A percentile compares a stretch with the other conserved stretches of the same genome.
These are phyloP conservation scores for Lithophane socia DNA, from an alignment of 2,888 invertebrate genomes.

Conservation along the genomic window DNA sequence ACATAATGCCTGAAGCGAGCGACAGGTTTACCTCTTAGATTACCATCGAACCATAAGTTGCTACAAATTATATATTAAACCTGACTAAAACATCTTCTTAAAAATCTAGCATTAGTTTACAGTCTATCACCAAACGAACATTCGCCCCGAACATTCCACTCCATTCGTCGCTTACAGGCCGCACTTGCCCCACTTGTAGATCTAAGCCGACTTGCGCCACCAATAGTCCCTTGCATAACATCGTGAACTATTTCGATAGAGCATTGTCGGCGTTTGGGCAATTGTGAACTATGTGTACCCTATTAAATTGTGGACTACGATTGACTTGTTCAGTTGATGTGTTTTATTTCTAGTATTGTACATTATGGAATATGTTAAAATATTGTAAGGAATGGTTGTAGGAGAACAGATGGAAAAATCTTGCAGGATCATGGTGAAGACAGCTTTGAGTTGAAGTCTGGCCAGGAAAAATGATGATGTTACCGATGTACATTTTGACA, in stretches of 20 bases:
- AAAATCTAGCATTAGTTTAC: not conserved
- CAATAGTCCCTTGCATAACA: slow-evolving; percentile 82
- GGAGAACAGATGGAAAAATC: not conserved
- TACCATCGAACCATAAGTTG: not conserved
- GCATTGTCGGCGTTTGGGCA: slow-evolving; percentile 74
- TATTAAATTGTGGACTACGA: slow-evolving; percentile 54
- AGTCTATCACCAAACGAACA: slow-evolving; percentile 22
- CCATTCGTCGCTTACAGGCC: slow-evolving; percentile 74
- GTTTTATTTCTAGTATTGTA: slow-evolving; percentile 8
- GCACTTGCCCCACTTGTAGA: slow-evolving; percentile 83
- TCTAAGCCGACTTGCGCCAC: slow-evolving; percentile 85
- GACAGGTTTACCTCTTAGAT: not conserved
- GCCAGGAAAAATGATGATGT: not conserved
- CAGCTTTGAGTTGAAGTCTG: not conserved
- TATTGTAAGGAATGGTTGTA: not conserved
- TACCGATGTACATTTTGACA: too few relatives aligned
- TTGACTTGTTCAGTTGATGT: slow-evolving; percentile 28
- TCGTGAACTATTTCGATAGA: slow-evolving; percentile 85
- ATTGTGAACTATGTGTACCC: slow-evolving; percentile 66
- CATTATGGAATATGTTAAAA: not conserved
- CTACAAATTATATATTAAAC: not conserved
- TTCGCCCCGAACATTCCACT: slow-evolving; percentile 28
- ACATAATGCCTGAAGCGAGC: not conserved
- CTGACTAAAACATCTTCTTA: not conserved
- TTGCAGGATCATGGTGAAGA: not conserved